These are phyloP conservation scores for Siniperca undulata DNA, from an alignment of 2,797 vertebrate genomes.

Conservation along the genomic window DNA sequence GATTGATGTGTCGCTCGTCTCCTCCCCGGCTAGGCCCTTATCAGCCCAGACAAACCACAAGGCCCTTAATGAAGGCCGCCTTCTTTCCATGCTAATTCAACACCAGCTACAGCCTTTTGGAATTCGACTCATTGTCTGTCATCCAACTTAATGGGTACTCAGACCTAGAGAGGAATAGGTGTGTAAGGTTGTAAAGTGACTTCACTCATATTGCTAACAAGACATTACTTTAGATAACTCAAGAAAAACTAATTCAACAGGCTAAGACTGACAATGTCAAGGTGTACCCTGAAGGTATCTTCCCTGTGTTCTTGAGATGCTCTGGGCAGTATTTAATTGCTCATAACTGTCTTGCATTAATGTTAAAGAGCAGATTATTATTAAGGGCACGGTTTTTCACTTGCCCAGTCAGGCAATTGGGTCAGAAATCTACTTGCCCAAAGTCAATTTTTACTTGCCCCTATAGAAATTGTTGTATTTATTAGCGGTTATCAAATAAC, in stretches of 20 bases:
- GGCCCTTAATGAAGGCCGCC: conserved; percentile 76
- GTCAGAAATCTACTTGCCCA: too few species aligned
- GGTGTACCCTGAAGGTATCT: conserved; percentile 20
- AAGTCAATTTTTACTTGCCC: too few species aligned
- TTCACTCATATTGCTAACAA: conserved; percentile 43
- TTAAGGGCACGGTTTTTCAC: too few species aligned
- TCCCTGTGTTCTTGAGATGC: conserved; percentile 9
- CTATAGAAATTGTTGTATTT: too few species aligned
- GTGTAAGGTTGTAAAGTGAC: conserved; percentile 11
- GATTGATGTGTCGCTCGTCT: conserved; percentile 75
- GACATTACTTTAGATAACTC: conserved; percentile 27
- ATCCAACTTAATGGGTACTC: conserved; percentile 32
- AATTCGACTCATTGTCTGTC: conserved; percentile 54
- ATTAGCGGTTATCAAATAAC: too few species aligned
- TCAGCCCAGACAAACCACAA: conserved; percentile 76
- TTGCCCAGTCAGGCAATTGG: too few species aligned
- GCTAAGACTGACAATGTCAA: conserved; percentile 19
- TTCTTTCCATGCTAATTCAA: conserved; percentile 76
- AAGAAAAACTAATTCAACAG: neutral
- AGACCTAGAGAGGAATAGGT: conserved; percentile 15
- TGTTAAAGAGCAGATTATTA: neutral
- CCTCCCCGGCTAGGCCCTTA: conserved; percentile 72
- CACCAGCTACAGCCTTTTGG: conserved; percentile 43
- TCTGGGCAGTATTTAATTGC: conserved; percentile 17
- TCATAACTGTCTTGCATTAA: conserved; percentile 11